Evolutionary conservation across 2,113 vertebrate genomes (phyloP), one percentile per base, ranked within the genome.

Genomic region (Oryzias celebensis): DNA sequence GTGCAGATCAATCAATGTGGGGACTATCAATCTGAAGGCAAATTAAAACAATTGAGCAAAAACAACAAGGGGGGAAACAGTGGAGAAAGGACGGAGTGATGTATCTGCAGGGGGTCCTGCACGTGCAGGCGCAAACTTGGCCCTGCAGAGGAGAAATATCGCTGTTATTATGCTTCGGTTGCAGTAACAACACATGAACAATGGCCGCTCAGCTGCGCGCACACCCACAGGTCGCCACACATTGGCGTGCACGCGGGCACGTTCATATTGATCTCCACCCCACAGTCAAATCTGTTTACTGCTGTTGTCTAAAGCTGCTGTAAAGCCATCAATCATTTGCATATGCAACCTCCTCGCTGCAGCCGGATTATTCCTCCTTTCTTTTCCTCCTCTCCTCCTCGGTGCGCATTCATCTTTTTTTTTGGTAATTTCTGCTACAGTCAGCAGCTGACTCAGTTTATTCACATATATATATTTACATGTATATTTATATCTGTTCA

Each of bases 211-310:
- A 64, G 58, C 67, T 66, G 55, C 68, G 73, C 57, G 57, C 83
- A 76, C 55, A 20, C 71, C 58, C 76, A 73, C 75, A 63, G 26
- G 60, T 78, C 71, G 62, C 50, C 71, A 83, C 57, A 59, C n/a
- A 20, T 20, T 18, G 10, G 20, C 16, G n/a, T 78, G 75, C 79
- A 71, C 81, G 82, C 77, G 69, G 79, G 84, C 83, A 84, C 83
- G 73, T 73, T 62, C 47, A 72, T 77, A 96, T 95, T 92, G 84
- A 95, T 95, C 90, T 18, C 56, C 65, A 82, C 60, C 77, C 46
- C 90, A 89, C 89, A 91, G 89, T 90, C 90, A 80, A 88, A 93
- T 94, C 92, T 93, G 93, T 92, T 94, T 93, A 93, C 89, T 65
- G 92, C 81, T 69, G 87, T 91, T 91, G 91, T 91, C 92, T 92